Conservation (phyloP, 2,888 invertebrate genomes). For the Hipparchia semele region DNA sequence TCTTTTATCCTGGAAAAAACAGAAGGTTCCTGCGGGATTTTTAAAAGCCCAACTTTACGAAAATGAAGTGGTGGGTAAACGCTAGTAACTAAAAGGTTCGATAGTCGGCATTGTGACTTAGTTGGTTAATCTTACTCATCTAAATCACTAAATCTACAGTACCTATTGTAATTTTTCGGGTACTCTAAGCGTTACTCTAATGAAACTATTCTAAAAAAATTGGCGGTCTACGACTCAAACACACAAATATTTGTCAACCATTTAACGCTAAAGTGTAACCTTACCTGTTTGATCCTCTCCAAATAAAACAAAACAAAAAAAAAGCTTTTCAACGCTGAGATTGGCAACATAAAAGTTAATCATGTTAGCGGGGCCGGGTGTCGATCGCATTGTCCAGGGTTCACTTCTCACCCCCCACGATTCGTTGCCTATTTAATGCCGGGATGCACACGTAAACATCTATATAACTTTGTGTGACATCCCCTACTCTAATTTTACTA, state of each 20-base stretch:
- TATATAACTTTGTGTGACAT: constrained; percentile 82
- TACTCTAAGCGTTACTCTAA: not conserved
- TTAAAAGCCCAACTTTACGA: no score
- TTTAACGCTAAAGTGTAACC: constrained; percentile 18
- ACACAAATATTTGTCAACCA: constrained; percentile 20
- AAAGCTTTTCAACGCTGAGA: constrained; percentile 46
- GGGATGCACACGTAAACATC: constrained; percentile 83
- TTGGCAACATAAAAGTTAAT: constrained; percentile 75
- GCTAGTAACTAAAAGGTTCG: no score
- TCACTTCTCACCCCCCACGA: constrained; percentile 68
- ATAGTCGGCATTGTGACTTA: no score
- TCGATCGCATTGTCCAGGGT: constrained; percentile 72
- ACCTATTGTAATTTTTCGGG: no score
- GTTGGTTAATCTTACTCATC: no score
- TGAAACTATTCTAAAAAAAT: not conserved
- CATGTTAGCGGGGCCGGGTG: constrained; percentile 73
- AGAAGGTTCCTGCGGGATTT: no score
- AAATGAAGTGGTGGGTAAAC: no score
- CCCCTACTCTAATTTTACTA: constrained; percentile 80
- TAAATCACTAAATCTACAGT: no score
- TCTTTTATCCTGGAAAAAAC: no score
- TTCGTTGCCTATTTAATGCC: constrained; percentile 82
- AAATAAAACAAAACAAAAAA: constrained; percentile 35
- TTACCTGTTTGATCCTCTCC: constrained; percentile 23
- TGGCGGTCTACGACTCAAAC: not conserved